Evolutionary conservation across 2,113 vertebrate genomes (phyloP).

Genomic region (Myiozetetes cayanensis): DNA sequence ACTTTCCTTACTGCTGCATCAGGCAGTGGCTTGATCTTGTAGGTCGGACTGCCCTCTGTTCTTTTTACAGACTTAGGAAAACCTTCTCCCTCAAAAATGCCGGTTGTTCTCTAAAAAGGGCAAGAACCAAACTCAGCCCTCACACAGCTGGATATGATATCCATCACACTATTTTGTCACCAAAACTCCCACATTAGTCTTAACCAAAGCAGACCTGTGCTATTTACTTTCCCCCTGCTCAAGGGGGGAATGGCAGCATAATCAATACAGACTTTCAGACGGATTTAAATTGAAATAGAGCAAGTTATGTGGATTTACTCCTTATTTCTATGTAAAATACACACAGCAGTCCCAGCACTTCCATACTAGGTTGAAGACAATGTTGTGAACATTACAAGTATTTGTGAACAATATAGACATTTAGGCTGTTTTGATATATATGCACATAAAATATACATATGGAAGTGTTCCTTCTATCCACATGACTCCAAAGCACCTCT

Average conservation of each 20-base stretch:
- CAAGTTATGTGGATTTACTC: background rate
- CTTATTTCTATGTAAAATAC: background rate
- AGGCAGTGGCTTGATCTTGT: background rate
- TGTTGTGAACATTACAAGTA: fast-evolving
- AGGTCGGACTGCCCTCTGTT: background rate
- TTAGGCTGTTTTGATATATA: background rate
- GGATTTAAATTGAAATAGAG: background rate
- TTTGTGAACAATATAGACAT: background rate
- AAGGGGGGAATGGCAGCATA: background rate
- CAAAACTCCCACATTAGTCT: background rate
- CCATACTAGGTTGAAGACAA: background rate
- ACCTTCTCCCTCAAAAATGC: background rate
- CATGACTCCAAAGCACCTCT: background rate
- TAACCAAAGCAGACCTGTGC: background rate
- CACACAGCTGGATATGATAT: too few species aligned
- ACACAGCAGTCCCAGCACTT: background rate
- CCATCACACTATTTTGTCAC: fast-evolving
- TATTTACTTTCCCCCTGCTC: background rate
- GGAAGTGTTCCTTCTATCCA: background rate
- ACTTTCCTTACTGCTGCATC: background rate
- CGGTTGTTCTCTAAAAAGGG: background rate
- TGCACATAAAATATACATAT: background rate
- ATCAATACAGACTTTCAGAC: background rate
- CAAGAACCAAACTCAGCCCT: background rate
- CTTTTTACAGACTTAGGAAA: fast-evolving